Percentiles rank a stretch among this genome's conserved stretches.
Conservation (phyloP, 2,797 vertebrate genomes). For the Phoebastria nigripes region DNA sequence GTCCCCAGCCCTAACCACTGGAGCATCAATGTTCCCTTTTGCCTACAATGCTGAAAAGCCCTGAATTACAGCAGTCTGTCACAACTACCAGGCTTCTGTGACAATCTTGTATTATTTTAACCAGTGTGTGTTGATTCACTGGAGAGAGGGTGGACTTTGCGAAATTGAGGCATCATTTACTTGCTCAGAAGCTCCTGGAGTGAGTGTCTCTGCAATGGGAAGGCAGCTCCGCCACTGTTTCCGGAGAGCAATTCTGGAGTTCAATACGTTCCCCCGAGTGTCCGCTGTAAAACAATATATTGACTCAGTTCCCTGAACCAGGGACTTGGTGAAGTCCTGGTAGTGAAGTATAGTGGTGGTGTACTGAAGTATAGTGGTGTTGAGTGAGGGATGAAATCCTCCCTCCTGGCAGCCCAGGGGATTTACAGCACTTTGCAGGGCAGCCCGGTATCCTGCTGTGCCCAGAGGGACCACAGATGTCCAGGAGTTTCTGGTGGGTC, state of each 20-base stretch:
- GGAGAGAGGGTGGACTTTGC: background rate
- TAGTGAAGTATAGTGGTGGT: background rate
- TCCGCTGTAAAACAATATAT: background rate
- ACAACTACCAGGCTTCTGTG: background rate
- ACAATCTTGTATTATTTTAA: background rate
- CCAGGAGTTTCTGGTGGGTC: background rate
- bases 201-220: background rate
- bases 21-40: background rate
- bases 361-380: background rate
- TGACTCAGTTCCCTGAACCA: background rate
- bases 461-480: background rate
- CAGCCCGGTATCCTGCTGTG: background rate
- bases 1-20: background rate
- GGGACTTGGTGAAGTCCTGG: background rate
- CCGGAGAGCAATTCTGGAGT: background rate
- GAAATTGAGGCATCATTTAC: background rate
- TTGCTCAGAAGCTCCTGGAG: background rate
- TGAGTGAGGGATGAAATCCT: background rate
- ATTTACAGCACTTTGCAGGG: background rate
- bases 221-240: background rate
- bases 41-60: background rate
- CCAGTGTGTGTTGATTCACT: background rate
- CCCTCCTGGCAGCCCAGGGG: background rate
- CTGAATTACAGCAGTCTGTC: background rate
- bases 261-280: accelerated